These are phyloP conservation scores for Nephrotoma flavescens DNA, from an alignment of 2,888 invertebrate species.

Conservation along the genomic window DNA sequence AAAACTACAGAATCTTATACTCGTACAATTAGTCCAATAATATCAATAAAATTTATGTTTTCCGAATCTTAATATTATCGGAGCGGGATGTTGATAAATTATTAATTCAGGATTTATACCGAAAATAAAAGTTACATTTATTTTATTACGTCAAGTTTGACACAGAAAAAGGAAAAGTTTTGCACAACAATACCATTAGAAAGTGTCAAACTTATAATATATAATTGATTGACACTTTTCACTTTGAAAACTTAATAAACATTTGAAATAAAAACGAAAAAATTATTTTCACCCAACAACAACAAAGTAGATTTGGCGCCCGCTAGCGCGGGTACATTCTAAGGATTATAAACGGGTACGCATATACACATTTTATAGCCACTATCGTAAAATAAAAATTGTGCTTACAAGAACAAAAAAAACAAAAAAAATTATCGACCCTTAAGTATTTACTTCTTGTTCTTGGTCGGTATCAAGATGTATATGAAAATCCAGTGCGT, in stretches of 20 bases:
- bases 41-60: neutral
- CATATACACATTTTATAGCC: too few species aligned
- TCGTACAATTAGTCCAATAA: neutral
- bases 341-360: too few species aligned
- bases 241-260: neutral
- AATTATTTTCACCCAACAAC: neutral
- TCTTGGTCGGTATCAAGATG: too few species aligned
- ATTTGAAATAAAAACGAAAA: neutral
- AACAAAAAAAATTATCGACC: too few species aligned
- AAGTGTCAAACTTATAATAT: neutral
- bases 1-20: neutral
- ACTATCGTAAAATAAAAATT: too few species aligned
- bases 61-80: neutral
- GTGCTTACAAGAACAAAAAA: too few species aligned
- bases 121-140: neutral
- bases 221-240: neutral
- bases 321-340: neutral
- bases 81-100: neutral
- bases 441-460: too few species aligned
- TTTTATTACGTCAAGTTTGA: neutral
- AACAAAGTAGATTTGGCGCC: neutral
- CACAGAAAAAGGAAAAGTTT: neutral
- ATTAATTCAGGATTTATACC: neutral
- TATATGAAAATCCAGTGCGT: too few species aligned
- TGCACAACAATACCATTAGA: neutral